Percentiles rank a stretch among this genome's conserved stretches.
These are phyloP conservation scores for Lophura nycthemera DNA, from an alignment of 2,113 vertebrate genomes.

Conservation along the genomic window DNA sequence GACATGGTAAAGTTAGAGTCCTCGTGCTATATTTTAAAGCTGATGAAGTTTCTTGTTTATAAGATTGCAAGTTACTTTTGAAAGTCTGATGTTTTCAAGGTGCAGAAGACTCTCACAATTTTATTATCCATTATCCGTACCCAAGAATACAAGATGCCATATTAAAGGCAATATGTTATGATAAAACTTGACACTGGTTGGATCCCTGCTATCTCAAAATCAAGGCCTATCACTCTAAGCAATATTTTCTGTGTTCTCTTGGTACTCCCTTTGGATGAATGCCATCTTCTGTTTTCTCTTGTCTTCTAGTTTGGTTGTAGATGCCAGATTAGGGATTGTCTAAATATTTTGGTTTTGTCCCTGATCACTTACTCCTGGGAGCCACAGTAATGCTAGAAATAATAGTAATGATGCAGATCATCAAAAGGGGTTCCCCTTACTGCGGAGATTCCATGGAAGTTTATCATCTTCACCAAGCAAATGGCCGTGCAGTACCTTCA, in stretches of 20 bases:
- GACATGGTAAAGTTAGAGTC: not conserved
- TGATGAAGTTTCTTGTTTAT: not conserved
- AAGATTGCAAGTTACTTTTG: constrained; percentile 15
- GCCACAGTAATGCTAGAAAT: not conserved
- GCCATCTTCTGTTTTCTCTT: not conserved
- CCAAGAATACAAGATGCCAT: not conserved
- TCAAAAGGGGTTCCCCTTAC: not conserved
- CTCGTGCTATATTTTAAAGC: not conserved
- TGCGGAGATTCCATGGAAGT: not conserved
- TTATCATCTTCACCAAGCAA: not conserved
- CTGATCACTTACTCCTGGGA: not conserved
- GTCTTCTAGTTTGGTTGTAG: not conserved
- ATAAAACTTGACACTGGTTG: not conserved
- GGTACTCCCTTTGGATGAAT: not conserved
- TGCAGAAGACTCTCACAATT: constrained; percentile 3
- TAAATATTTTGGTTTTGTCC: not conserved
- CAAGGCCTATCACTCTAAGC: not conserved
- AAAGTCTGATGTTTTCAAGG: constrained; percentile 5
- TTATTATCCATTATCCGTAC: not conserved
- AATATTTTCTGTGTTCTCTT: not conserved
- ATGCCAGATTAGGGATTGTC: not conserved
- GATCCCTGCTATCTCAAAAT: not conserved
- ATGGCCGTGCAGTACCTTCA: not conserved
- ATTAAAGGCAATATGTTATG: not conserved
- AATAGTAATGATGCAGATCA: not conserved